Evolutionary conservation across 2,113 vertebrate species (phyloP).

Genomic region (Myxocyprinus asiaticus): DNA sequence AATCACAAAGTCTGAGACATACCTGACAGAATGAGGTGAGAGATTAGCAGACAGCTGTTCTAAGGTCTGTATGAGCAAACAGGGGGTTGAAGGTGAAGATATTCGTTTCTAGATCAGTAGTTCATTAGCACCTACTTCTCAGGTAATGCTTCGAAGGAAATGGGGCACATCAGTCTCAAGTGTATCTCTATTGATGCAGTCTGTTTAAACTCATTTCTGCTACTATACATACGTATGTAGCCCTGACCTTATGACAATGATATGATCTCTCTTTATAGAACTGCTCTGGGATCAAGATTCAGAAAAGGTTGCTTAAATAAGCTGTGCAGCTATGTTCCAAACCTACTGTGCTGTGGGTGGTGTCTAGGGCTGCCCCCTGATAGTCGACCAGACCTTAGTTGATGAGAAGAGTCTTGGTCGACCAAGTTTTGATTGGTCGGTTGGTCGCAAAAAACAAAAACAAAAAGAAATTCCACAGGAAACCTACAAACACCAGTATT

Average conservation of each 20-base stretch:
- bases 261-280: neutral
- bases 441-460: too few relatives aligned
- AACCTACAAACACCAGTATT: too few relatives aligned
- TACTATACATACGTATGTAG: neutral
- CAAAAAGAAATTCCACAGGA: too few relatives aligned
- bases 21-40: conserved; percentile 17
- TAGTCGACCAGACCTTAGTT: too few relatives aligned
- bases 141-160: neutral
- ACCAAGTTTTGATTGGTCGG: too few relatives aligned
- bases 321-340: neutral
- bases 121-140: neutral
- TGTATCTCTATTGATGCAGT: neutral
- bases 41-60: neutral
- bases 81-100: neutral
- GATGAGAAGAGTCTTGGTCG: too few relatives aligned
- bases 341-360: neutral
- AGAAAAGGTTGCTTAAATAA: neutral
- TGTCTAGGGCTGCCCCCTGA: too few relatives aligned
- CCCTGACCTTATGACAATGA: neutral
- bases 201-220: neutral
- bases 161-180: neutral
- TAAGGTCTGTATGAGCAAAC: neutral
- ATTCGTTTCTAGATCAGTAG: neutral
- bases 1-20: neutral
- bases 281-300: neutral